phyloP scores from a whole-genome alignment of 2,888 invertebrate species.

The Aphodius sticticus region DNA sequence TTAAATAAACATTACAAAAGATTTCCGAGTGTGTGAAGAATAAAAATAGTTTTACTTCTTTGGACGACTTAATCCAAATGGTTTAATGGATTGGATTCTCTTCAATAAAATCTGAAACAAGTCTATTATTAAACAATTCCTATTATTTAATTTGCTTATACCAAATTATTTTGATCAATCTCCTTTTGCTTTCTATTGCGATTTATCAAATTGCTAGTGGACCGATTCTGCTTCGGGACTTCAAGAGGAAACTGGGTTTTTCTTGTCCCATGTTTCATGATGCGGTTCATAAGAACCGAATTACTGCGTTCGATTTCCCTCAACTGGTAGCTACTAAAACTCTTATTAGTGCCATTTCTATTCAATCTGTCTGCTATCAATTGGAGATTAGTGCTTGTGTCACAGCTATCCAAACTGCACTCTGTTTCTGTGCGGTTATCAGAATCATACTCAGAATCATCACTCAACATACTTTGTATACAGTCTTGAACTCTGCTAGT shows the following conservation, averaged over 20 bases:
- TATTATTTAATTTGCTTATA: neutral
- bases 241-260: neutral
- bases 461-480: neutral
- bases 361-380: neutral
- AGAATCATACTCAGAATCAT: neutral
- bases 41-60: neutral
- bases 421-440: neutral
- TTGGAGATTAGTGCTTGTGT: neutral
- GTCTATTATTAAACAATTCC: neutral
- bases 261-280: neutral
- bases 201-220: neutral
- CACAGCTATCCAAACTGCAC: neutral
- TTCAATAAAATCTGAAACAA: constrained; percentile 4
- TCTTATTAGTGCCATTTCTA: neutral
- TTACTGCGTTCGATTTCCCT: neutral
- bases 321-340: neutral
- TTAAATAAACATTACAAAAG: neutral
- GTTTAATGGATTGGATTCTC: neutral
- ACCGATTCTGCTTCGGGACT: neutral
- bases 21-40: neutral
- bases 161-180: neutral
- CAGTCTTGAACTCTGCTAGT: neutral
- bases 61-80: neutral
- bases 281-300: neutral
- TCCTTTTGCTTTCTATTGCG: neutral